Evolutionary conservation across 2,888 invertebrate species (phyloP).

Genomic region (Spisula subtruncata): DNA sequence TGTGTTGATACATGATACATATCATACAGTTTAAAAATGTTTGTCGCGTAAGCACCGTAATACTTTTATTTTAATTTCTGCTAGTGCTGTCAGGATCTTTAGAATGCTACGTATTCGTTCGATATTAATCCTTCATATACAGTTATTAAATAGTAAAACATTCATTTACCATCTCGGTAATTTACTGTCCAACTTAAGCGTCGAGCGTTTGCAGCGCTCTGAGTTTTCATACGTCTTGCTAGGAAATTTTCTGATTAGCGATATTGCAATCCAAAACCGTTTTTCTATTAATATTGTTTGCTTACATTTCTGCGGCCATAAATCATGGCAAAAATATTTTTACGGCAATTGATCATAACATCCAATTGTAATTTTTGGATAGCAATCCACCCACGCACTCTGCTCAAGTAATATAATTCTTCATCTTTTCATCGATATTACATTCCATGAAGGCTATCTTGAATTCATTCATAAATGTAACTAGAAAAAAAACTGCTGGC

Average conservation of each 20-base stretch:
- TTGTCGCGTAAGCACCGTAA: too few relatives aligned
- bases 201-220: background rate
- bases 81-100: too few relatives aligned
- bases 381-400: constrained; percentile 48
- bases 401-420: constrained; percentile 30
- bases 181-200: background rate
- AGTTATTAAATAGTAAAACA: too few relatives aligned
- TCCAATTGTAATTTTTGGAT: constrained; percentile 48
- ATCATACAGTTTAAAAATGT: too few relatives aligned
- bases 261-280: background rate
- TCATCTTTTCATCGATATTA: constrained; percentile 26
- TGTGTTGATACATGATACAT: too few relatives aligned
- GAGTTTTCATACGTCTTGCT: background rate
- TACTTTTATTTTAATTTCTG: too few relatives aligned
- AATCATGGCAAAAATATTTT: background rate
- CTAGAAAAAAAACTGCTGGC: background rate
- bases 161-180: background rate
- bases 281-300: constrained; percentile 18
- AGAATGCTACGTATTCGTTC: background rate
- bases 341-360: constrained; percentile 8
- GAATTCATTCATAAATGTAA: constrained; percentile 34
- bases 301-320: background rate
- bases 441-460: constrained; percentile 25
- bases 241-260: background rate
- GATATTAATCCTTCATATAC: too few relatives aligned